phyloP scores from a whole-genome alignment of 2,888 invertebrate species.

The Drosophila ochracea region DNA sequence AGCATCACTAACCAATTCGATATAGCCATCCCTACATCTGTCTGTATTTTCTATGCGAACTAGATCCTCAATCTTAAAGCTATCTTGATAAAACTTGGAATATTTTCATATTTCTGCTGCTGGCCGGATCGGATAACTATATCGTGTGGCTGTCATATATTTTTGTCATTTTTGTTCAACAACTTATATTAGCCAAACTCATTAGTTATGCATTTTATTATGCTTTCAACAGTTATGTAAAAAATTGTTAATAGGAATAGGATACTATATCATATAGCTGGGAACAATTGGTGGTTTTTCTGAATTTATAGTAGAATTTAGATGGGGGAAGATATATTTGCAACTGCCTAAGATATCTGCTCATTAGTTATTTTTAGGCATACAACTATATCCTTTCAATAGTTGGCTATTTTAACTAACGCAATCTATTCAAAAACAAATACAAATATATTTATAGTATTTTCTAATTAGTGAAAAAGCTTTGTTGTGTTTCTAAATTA shows the following conservation, averaged over 20 bases:
- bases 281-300: background rate
- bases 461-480: slow-evolving; percentile 1
- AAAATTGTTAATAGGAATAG: no score
- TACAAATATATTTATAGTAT: background rate
- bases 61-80: no score
- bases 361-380: background rate
- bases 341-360: background rate
- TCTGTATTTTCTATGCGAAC: no score
- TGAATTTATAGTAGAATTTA: background rate
- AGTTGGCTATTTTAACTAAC: background rate
- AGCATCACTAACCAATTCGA: background rate
- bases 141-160: background rate
- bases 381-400: background rate
- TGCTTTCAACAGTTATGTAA: background rate
- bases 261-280: background rate
- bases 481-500: slow-evolving; percentile 1
- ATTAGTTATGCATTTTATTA: rapidly evolving
- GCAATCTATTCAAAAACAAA: background rate
- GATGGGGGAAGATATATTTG: background rate
- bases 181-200: background rate
- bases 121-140: background rate
- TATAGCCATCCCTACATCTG: rapidly evolving
- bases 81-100: background rate
- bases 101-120: background rate
- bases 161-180: background rate